Evolutionary conservation across 2,888 invertebrate species (phyloP), one percentile per base, ranked within the genome.

Genomic region (Lamproptera curius): DNA sequence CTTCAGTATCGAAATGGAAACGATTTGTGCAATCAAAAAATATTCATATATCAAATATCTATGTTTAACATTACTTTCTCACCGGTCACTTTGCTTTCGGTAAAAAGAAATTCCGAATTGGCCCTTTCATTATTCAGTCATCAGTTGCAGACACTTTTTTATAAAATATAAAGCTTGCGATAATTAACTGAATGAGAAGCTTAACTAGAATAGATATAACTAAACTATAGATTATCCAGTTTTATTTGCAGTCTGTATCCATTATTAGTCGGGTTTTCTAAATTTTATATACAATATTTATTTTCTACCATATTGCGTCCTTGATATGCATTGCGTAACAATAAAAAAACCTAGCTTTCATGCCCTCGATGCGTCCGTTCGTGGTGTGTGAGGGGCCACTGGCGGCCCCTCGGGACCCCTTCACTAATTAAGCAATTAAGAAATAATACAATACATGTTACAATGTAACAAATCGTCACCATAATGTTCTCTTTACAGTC

Each of bases 301-400:
- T 86, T 86, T 80, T 73, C 87, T 87, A 87, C 79, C 87, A 86
- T 87, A 87, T 87, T 87, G 87, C 87, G 87, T 87, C 76, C 83
- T 79, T 85, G 87, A 87, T 87, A 87, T 86, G 87, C 87, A 86
- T 87, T 77, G 87, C 87, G 87, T 85, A 86, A 86, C 87, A 86
- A 86, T 85, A 86, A 85, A 85, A 85, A 85, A 85, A 84, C 79
- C 70, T 83, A 83, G 85, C 85, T 83, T 77, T 76, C 70, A 80
- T 78, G 83, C 79, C 77, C 69, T 71, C 62, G 71, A 73, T 70
- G 77, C 75, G 67, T 73, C 76, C 74, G 73, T 74, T 62, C 70
- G 73, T 64, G 66, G 65, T 62, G 67, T 61, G 59, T 58, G 55
- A 20, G n/a, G 63, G 63, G 60, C 57, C 64, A 54, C 59, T 52